Conservation (phyloP, 2,797 vertebrate genomes). For the Crocodylus rhombifer region DNA sequence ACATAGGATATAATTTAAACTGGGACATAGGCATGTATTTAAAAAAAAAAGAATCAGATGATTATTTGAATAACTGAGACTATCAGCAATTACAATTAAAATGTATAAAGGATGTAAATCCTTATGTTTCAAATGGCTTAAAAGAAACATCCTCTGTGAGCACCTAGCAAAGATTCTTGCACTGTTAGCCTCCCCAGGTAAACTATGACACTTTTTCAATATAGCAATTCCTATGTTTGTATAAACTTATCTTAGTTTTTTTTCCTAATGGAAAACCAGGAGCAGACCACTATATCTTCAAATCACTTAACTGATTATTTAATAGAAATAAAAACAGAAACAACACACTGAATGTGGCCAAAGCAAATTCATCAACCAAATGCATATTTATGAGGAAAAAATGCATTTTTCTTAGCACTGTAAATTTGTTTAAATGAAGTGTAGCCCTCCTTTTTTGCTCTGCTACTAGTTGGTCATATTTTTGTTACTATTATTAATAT, state of each 20-base stretch:
- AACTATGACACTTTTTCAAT: not conserved
- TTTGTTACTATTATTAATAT: not conserved
- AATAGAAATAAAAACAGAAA: not conserved
- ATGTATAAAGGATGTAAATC: not conserved
- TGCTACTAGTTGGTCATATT: not conserved
- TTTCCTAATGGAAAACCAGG: not conserved
- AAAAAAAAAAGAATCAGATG: not conserved
- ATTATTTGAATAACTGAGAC: not conserved
- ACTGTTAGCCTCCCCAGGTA: not conserved
- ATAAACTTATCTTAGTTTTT: not conserved
- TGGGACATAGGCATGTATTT: too few species aligned
- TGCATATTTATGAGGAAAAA: not conserved
- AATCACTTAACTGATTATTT: not conserved
- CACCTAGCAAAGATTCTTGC: not conserved
- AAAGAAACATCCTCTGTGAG: not conserved
- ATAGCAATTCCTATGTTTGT: not conserved
- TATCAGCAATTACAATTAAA: not conserved
- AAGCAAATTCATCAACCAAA: not conserved
- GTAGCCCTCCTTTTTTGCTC: not conserved
- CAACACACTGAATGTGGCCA: not conserved
- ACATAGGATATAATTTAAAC: not conserved
- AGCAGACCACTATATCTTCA: not conserved
- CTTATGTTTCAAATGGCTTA: not conserved
- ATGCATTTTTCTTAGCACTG: not conserved
- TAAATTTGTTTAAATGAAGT: not conserved